Evolutionary conservation across 2,888 invertebrate genomes (phyloP), one percentile per base, ranked within the genome.

Genomic region (Epiblema foenella): DNA sequence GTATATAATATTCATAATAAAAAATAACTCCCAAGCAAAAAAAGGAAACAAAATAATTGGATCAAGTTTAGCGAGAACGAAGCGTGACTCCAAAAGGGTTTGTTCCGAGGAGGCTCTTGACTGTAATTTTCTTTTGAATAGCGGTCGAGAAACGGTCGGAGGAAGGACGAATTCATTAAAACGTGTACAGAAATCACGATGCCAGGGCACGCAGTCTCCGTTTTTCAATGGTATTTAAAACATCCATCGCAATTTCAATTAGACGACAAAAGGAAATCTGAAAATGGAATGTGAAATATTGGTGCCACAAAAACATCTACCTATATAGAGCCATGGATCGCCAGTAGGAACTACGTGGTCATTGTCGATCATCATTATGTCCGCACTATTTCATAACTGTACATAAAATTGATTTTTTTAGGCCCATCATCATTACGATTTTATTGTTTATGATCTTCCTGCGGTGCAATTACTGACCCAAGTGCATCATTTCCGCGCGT

Each of bases 91-190:
- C 81, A 86, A 89, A 91, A 89, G 90, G 90, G 88, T 87, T 92
- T 89, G 88, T 89, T 88, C 87, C 87, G 84, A 87, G 85, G 84
- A 90, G 86, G 83, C 85, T 88, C 89, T 88, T 80, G 81, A 85
- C 87, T 88, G 86, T 89, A 90, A 91, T 92, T 91, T 91, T 90
- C 89, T 89, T 90, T 89, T 88, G 88, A 89, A 89, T 87, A 83
- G 87, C 88, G 86, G 83, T 85, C 82, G 86, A 88, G 83, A 80
- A 86, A 83, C 85, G 84, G 82, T 85, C 83, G 82, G 81, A 83
- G 82, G 83, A 89, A 90, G 88, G 89, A 87, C 88, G 87, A 89
- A 89, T 88, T 90, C 88, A 90, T 89, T 89, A 88, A 90, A 89
- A 90, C 85, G 88, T 89, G 87, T 85, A 87, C 87, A 87, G 89